Evolutionary conservation across 2,888 invertebrate species (phyloP), one percentile per base, ranked within the genome.

Genomic region (Tholera decimalis): DNA sequence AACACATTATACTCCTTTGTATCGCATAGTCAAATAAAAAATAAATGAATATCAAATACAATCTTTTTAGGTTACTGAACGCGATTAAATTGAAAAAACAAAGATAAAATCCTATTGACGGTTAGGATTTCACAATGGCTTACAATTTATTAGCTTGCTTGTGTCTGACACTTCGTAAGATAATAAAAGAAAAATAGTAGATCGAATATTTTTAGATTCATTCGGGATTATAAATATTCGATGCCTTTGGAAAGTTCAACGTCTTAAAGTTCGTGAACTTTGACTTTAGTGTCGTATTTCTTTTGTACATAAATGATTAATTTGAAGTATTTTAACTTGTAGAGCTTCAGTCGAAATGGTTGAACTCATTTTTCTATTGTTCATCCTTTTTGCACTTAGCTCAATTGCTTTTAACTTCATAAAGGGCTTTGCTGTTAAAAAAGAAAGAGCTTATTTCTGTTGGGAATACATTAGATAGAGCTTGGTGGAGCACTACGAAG

Each of bases 71-170:
- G 9, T 41, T 22, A 56, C 41, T 13, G n/a, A 35, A 53, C 26
- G 51, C 20, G 37, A 59, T 37, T 6, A 22, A 58, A 30, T 0
- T 43, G 8, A 50, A 58, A 28, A 50, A 39, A 55, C 24, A 2
- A 44, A 50, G 4, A 24, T 41, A 22, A 11, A 39, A 33, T 44
- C 35, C 5, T 24, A 33, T 26, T 55, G 22, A 43, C 26, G 8
- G 22, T 1, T 26, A 35, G 26, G 9, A 26, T 53, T 43, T 50
- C 37, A 54, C 33, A 57, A 57, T 26, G 9, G 13, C 8, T 22
- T 70, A 33, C 20, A 43, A 59, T 59, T 69, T 55, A 55, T 44
- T 74, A 35, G 24, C 39, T 44, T n/a, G 11, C 28, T 68, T 68
- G 51, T 53, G 53, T 61, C 20, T 49, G 53, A 53, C 62, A 62